Conservation (phyloP, 2,797 vertebrate genomes). For the Halcyon leucocephala region DNA sequence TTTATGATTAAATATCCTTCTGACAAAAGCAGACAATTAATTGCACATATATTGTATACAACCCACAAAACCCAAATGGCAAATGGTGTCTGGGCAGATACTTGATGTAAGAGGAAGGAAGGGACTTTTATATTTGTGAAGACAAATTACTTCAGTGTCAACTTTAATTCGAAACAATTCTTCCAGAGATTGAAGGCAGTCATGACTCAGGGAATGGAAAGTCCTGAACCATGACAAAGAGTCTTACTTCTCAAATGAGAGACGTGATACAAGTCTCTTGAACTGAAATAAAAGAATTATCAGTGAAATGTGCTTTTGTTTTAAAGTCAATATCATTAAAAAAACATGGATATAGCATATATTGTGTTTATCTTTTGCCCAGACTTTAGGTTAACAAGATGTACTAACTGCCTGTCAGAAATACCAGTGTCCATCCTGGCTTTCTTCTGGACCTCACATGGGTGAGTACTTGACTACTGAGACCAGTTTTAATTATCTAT, state of each 20-base stretch:
- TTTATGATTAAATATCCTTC: conserved; percentile 42
- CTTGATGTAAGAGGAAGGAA: conserved; percentile 32
- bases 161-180: conserved; percentile 14
- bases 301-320: not conserved
- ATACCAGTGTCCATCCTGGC: not conserved
- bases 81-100: conserved; percentile 8
- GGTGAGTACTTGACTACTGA: not conserved
- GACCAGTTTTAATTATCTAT: not conserved
- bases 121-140: conserved; percentile 2
- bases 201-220: conserved; percentile 18
- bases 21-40: conserved; percentile 58
- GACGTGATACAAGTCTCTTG: not conserved
- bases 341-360: not conserved
- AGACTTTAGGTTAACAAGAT: not conserved
- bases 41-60: not conserved
- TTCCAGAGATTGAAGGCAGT: conserved; percentile 38
- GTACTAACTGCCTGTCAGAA: not conserved
- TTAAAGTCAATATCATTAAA: not conserved
- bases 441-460: not conserved
- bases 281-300: conserved; percentile 30
- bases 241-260: conserved; percentile 25
- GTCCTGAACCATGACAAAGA: not conserved
- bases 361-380: not conserved
- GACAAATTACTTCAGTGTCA: conserved; percentile 36
- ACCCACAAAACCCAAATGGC: conserved; percentile 36